phyloP scores from a whole-genome alignment of 2,888 invertebrate species.

The Xylophagus ater region DNA sequence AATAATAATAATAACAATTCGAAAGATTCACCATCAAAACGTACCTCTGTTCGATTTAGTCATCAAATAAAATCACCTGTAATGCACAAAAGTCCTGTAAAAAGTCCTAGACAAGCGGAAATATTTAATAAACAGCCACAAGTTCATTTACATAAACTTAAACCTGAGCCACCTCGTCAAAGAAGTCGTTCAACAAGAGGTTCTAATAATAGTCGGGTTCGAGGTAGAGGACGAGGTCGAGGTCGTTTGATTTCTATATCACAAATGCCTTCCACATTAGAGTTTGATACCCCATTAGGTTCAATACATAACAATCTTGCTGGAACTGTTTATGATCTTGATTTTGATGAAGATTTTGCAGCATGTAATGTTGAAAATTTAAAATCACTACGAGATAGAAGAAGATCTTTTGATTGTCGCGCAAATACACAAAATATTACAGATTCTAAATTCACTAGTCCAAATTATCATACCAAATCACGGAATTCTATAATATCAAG shows the following conservation, averaged over 20 bases:
- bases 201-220: constrained; percentile 26
- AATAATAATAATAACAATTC: constrained; percentile 7
- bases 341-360: constrained; percentile 74
- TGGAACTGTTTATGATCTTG: constrained; percentile 78
- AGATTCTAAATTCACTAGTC: constrained; percentile 25
- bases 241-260: constrained; percentile 22
- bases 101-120: constrained; percentile 55
- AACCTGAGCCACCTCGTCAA: constrained; percentile 21
- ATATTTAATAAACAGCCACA: constrained; percentile 26
- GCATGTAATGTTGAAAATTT: constrained; percentile 66
- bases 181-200: constrained; percentile 30
- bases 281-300: constrained; percentile 41
- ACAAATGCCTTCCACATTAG: constrained; percentile 34
- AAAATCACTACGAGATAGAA: constrained; percentile 66
- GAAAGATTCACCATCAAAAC: constrained; percentile 32
- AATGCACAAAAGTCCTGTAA: constrained; percentile 52
- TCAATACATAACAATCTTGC: constrained; percentile 68
- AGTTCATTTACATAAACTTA: constrained; percentile 29
- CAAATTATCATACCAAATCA: constrained; percentile 23
- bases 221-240: constrained; percentile 41
- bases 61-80: constrained; percentile 47
- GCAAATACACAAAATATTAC: constrained; percentile 6
- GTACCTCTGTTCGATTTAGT: constrained; percentile 26
- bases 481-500: constrained; percentile 16
- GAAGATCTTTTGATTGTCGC: constrained; percentile 61